Conservation (phyloP, 1,140 invertebrate species). For the Ceratosolen solmsi region DNA sequence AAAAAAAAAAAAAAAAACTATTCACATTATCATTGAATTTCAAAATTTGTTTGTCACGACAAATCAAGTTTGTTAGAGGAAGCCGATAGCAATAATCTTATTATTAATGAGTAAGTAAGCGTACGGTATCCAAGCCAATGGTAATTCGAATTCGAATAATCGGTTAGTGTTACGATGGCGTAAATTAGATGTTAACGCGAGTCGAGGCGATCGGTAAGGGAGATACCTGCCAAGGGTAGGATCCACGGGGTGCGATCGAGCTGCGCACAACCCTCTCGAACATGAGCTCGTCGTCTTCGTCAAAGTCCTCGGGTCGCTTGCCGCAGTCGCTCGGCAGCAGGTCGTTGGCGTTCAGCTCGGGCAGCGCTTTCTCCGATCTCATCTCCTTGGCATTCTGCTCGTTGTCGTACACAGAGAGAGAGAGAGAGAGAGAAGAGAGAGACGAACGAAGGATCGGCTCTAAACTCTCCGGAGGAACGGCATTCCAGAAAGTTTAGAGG, state of each 20-base stretch:
- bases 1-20: too few relatives aligned
- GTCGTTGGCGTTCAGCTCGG: conserved; percentile 62
- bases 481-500: not conserved
- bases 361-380: conserved; percentile 52
- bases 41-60: too few relatives aligned
- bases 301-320: conserved; percentile 71
- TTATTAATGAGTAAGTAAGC: too few relatives aligned
- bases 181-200: not conserved
- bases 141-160: too few relatives aligned
- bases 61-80: too few relatives aligned
- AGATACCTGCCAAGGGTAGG: conserved; percentile 86
- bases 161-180: not conserved
- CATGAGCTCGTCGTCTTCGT: conserved; percentile 67
- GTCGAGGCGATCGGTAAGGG: not conserved
- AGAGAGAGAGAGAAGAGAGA: not conserved
- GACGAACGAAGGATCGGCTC: not conserved
- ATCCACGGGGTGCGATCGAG: conserved; percentile 75
- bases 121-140: too few relatives aligned
- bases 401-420: not conserved
- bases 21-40: too few relatives aligned
- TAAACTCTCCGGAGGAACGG: not conserved
- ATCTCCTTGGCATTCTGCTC: conserved; percentile 7
- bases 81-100: not conserved
- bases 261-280: conserved; percentile 76
- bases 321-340: conserved; percentile 73